These are phyloP conservation scores for Heliocidaris tuberculata DNA, from an alignment of 35 echinoderm and acorn worm genomes.

Conservation along the genomic window DNA sequence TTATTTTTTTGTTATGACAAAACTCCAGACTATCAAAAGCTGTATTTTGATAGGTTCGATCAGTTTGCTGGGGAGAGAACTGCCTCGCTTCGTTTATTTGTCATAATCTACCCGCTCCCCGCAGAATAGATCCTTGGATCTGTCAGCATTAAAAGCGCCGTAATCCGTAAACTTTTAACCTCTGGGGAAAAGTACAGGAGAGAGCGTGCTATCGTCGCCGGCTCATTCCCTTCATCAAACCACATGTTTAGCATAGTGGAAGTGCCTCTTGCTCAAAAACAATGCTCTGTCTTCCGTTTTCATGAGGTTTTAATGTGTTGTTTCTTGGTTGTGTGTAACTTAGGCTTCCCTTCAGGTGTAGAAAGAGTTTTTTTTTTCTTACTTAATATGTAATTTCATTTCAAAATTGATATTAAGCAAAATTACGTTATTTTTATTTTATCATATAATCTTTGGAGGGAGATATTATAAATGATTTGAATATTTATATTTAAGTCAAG, in stretches of 20 bases:
- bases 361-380: background rate
- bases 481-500: no score
- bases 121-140: background rate
- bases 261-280: background rate
- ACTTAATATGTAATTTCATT: background rate
- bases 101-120: slow-evolving; percentile 7
- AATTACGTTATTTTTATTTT: no score
- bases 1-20: background rate
- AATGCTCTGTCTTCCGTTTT: background rate
- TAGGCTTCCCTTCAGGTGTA: background rate
- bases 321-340: background rate
- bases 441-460: no score
- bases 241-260: background rate
- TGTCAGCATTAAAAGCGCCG: slow-evolving; percentile 8
- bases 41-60: background rate
- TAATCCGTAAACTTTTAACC: slow-evolving; percentile 18
- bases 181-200: slow-evolving; percentile 7
- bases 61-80: background rate
- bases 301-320: background rate
- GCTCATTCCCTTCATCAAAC: background rate
- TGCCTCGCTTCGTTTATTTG: background rate
- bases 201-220: background rate
- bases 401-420: background rate
- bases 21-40: background rate
- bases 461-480: no score